These are phyloP conservation scores for Salmo trutta DNA, from an alignment of 2,797 vertebrate species.

Conservation along the genomic window DNA sequence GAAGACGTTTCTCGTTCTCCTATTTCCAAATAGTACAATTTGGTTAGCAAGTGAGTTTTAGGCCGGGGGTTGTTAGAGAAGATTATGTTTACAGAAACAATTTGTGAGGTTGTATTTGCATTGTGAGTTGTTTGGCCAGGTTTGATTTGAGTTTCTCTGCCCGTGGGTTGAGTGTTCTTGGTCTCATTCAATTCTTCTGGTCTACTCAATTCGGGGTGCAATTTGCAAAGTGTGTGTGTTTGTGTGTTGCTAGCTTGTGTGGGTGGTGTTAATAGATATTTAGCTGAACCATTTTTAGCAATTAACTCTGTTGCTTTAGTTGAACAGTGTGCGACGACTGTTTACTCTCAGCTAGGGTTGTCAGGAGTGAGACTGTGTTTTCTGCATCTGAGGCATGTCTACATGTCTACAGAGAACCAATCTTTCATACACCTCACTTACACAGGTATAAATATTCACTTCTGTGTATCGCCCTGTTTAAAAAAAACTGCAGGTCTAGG, in stretches of 20 bases:
- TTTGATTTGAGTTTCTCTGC: neutral
- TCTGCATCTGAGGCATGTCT: neutral
- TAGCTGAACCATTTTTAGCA: neutral
- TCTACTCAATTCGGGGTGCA: neutral
- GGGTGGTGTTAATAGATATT: slow-evolving; percentile 71
- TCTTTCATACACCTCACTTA: neutral
- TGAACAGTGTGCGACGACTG: neutral
- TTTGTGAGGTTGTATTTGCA: neutral
- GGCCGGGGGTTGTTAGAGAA: neutral
- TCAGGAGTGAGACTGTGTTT: slow-evolving; percentile 25
- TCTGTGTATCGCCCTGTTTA: slow-evolving; percentile 55
- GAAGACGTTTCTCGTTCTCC: neutral
- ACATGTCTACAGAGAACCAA: neutral
- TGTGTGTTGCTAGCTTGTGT: slow-evolving; percentile 68
- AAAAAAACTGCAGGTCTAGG: slow-evolving; percentile 85
- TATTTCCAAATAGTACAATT: neutral
- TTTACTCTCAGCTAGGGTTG: slow-evolving; percentile 27
- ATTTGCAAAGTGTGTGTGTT: neutral
- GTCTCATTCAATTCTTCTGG: neutral
- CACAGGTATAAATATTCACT: neutral
- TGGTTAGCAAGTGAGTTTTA: slow-evolving; percentile 44
- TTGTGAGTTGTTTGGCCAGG: neutral
- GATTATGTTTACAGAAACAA: neutral
- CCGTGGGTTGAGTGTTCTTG: slow-evolving; percentile 46
- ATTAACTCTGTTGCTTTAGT: slow-evolving; percentile 23